Conservation (phyloP, 2,113 vertebrate species). For the Collichthys lucidus region DNA sequence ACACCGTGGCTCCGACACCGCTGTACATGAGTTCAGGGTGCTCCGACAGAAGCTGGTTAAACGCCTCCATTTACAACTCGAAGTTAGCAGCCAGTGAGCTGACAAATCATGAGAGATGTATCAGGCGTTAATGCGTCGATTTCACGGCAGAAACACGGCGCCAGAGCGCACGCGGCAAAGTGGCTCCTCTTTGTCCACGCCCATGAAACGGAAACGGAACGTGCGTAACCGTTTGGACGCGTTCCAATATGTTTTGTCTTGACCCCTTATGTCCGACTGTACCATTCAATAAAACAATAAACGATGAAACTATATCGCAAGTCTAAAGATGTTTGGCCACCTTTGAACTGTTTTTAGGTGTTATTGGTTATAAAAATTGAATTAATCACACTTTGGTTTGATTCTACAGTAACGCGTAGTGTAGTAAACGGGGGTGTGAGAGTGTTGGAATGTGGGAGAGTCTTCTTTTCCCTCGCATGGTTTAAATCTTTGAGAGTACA, state of each 20-base stretch:
- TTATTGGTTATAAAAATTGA: accelerated
- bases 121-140: neutral
- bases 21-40: constrained; percentile 86
- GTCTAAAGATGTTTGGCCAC: accelerated
- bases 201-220: constrained; percentile 69
- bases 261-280: neutral
- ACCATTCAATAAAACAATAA: neutral
- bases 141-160: constrained; percentile 22
- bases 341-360: neutral
- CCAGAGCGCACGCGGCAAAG: constrained; percentile 62
- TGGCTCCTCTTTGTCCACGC: constrained; percentile 44
- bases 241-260: neutral
- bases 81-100: neutral
- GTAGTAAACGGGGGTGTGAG: neutral
- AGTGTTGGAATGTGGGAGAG: constrained; percentile 21
- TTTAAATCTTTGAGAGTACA: neutral
- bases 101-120: neutral
- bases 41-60: constrained; percentile 80
- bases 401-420: neutral
- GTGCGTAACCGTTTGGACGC: neutral
- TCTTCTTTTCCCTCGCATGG: neutral
- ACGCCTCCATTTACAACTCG: constrained; percentile 82
- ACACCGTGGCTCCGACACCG: constrained; percentile 87
- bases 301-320: accelerated
- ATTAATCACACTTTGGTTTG: too few relatives aligned